Percentiles rank a stretch among this genome's conserved stretches.
These are phyloP conservation scores for Paramisgurnus dabryanus DNA, from an alignment of 2,113 vertebrate species.

Conservation along the genomic window DNA sequence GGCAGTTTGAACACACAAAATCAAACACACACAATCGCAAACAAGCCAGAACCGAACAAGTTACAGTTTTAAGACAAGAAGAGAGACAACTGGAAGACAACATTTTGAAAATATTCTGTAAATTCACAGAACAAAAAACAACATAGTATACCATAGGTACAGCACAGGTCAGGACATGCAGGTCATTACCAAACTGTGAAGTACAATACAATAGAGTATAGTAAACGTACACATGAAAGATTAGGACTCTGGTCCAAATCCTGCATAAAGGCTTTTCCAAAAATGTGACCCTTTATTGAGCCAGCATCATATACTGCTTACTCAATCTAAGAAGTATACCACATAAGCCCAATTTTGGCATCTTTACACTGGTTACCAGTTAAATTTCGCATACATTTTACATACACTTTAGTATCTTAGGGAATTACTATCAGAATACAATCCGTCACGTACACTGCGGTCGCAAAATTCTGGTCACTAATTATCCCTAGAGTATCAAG, in stretches of 20 bases:
- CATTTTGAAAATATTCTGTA: background rate
- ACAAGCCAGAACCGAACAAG: constrained; percentile 45
- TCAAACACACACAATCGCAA: constrained; percentile 57
- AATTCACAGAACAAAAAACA: constrained; percentile 14
- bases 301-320: no score
- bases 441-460: no score
- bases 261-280: background rate
- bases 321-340: no score
- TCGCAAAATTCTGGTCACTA: no score
- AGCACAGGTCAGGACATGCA: background rate
- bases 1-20: constrained; percentile 62
- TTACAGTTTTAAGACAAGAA: background rate
- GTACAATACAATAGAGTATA: background rate
- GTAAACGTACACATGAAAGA: background rate
- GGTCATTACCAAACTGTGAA: constrained; percentile 4
- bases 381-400: no score
- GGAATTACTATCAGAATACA: no score
- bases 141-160: background rate
- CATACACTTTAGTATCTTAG: no score
- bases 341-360: no score
- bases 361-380: no score
- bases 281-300: background rate
- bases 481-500: no score
- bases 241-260: background rate
- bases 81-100: constrained; percentile 2